Percentiles rank a stretch among this genome's conserved stretches.
Conservation (phyloP, 23 tunicate genomes). For the Trididemnum miniatum region DNA sequence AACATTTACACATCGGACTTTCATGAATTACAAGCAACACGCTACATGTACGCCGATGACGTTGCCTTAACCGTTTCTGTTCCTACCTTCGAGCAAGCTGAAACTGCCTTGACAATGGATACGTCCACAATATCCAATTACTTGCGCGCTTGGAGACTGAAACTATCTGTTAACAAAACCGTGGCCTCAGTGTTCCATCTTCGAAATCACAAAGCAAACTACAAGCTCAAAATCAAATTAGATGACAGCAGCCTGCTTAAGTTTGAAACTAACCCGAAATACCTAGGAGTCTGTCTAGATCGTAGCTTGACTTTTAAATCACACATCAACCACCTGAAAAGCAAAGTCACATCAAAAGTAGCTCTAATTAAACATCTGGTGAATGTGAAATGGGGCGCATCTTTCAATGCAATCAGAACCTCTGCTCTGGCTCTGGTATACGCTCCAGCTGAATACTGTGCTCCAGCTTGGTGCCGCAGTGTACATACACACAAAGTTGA, state of each 20-base stretch:
- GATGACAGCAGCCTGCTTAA: too few relatives aligned
- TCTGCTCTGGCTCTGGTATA: not conserved
- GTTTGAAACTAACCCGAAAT: not conserved
- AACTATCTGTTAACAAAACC: not conserved
- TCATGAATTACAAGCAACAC: not conserved
- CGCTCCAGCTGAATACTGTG: too few relatives aligned
- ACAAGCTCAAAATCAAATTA: too few relatives aligned
- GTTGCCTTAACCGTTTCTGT: not conserved
- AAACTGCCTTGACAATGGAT: not conserved
- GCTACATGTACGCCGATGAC: not conserved
- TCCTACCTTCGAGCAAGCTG: not conserved
- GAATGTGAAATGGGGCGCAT: conserved; percentile 3
- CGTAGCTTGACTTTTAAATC: too few relatives aligned
- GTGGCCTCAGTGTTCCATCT: not conserved
- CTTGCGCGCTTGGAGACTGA: not conserved
- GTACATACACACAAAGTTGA: too few relatives aligned
- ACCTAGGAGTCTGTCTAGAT: not conserved
- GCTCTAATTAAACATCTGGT: too few relatives aligned
- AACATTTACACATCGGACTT: not conserved
- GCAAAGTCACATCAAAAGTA: too few relatives aligned
- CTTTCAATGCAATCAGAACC: not conserved
- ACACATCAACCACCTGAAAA: too few relatives aligned
- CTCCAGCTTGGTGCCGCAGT: too few relatives aligned
- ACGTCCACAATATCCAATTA: not conserved
- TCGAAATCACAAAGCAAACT: too few relatives aligned